Conservation (phyloP, 2,797 vertebrate genomes). For the Sphaeramia orbicularis region DNA sequence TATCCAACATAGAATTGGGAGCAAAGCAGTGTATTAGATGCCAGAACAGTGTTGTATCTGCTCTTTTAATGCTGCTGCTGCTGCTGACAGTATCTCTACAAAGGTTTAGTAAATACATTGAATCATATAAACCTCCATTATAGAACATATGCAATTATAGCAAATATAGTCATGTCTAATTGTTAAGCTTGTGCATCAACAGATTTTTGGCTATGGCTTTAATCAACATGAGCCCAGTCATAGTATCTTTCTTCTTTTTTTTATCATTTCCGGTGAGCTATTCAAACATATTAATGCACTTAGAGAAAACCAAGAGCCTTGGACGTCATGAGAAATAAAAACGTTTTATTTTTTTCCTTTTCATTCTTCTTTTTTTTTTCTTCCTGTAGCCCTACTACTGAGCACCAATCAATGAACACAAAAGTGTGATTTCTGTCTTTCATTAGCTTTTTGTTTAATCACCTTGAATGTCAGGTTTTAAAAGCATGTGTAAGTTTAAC, state of each 20-base stretch:
- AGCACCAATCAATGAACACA: conserved; percentile 10
- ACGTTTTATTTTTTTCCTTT: too few species aligned
- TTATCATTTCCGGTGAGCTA: conserved; percentile 3
- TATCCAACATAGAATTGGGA: too few species aligned
- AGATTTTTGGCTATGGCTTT: conserved; percentile 11
- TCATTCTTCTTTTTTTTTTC: conserved; percentile 22
- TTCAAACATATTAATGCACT: conserved; percentile 2
- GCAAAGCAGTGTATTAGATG: too few species aligned
- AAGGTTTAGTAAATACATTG: too few species aligned
- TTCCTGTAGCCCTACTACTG: too few species aligned
- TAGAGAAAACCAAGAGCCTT: conserved; percentile 24
- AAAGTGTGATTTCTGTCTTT: conserved; percentile 1
- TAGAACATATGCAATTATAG: neutral
- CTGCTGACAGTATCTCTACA: too few species aligned
- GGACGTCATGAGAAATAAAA: conserved; percentile 23
- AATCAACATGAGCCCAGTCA: neutral
- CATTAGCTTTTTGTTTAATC: conserved; percentile 1
- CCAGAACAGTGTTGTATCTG: too few species aligned
- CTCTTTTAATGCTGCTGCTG: too few species aligned
- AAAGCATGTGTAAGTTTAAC: conserved; percentile 14
- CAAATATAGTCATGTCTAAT: neutral
- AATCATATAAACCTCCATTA: too few species aligned
- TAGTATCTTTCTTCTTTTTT: neutral
- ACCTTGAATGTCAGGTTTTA: too few species aligned
- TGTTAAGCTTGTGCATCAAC: neutral